Base-by-base conservation (phyloP, 64 coral and sea anemone genomes). In the Actinia equina region DNA sequence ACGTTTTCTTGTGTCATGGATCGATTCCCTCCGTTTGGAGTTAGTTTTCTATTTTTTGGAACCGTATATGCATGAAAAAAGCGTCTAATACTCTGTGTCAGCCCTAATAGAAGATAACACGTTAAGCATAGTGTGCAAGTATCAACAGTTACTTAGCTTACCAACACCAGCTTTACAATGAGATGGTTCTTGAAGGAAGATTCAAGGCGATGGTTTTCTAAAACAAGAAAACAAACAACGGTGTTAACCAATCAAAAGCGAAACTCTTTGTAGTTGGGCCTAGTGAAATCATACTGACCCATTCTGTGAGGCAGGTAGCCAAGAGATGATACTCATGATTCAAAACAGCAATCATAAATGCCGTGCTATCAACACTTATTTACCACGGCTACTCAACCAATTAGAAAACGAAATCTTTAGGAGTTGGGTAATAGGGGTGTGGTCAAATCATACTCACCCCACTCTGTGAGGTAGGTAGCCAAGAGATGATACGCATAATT, bases 201-300 rank as follows among this genome's bases (percentile, higher is more conserved):
- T 82, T 99, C 93, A 67, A 95, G 77, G 27, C 93, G 91, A 64
- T 99, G 97, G 43, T 99, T 99, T 77, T 99, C 97, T 99, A 30
- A 43, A 64, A 69, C 14, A 84, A 60, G 80, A 77, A 88, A 60
- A 54, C 5, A 54, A 54, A 44, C 13, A 8, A 11, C 10, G 11
- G 15, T 57, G 11, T 57, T 12, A 57, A 14, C 55, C 2, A 16
- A 14, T 57, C 55, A 57, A 2, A 57, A 2, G 11, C 2, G 55
- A 57, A 11, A 57, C 2, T 57, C 11, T 57, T 57, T 12, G 55
- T 6, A 74, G 70, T 74, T 74, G 22, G 70, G 22, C 7, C 7
- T 74, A 20, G 70, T 74, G 0, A 71, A 16, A 30, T 74, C 55
- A 60, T 19, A 92, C 96, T 83, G 59, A 99, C 97, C 97, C 97